Conservation (phyloP, 2,888 invertebrate genomes). For the Drosophila silvestris region DNA sequence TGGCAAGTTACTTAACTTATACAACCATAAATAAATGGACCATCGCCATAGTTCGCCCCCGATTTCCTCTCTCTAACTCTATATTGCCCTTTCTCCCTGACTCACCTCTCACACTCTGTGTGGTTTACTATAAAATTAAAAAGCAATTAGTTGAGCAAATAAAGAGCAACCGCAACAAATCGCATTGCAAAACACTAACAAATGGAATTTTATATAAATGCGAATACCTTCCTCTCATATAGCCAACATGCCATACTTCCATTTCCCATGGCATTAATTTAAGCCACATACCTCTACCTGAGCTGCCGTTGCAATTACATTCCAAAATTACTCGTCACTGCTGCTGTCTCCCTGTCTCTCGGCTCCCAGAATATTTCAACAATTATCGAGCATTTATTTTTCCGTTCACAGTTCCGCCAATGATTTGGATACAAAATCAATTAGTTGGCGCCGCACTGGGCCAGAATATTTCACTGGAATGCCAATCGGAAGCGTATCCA, state of each 20-base stretch:
- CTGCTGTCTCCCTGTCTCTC: not conserved
- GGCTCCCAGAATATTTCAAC: conserved; percentile 3
- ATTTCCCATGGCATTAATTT: conserved; percentile 24
- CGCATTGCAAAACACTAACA: conserved; percentile 52
- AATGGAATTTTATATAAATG: conserved; percentile 66
- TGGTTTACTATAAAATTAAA: conserved; percentile 66
- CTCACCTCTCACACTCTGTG: not conserved
- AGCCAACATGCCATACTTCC: conserved; percentile 18
- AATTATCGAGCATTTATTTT: conserved; percentile 10
- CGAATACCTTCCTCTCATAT: conserved; percentile 30
- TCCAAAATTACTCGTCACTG: conserved; percentile 32
- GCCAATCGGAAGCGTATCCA: conserved; percentile 90
- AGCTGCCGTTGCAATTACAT: conserved; percentile 49
- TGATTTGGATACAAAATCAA: conserved; percentile 91
- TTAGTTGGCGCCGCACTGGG: conserved; percentile 89
- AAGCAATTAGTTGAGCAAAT: conserved; percentile 70
- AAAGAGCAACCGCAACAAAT: conserved; percentile 59
- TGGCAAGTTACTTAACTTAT: conserved; percentile 28
- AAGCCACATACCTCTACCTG: conserved; percentile 48
- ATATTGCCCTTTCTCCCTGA: not conserved
- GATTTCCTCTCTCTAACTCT: not conserved
- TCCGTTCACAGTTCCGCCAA: conserved; percentile 88
- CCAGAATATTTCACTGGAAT: conserved; percentile 89
- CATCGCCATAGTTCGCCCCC: conserved; percentile 2
- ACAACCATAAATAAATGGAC: conserved; percentile 24